Evolutionary conservation across 2,797 vertebrate species (phyloP), one percentile per base, ranked within the genome.

Genomic region (Hephaestus fuliginosus): DNA sequence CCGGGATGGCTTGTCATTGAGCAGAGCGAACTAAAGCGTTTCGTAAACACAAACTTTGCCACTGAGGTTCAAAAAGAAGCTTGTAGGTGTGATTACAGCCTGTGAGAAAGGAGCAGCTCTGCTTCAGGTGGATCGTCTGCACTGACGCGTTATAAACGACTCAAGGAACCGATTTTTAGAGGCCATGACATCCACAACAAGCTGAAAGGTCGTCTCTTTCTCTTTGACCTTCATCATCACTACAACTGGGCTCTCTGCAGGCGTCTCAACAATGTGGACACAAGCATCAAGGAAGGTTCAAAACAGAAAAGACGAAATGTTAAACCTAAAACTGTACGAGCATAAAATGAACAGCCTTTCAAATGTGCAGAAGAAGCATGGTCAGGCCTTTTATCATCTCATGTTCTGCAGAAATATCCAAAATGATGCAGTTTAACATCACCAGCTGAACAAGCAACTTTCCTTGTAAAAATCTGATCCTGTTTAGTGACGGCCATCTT

Each of bases 61-160:
- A 7, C 56, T 41, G 3, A 43, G 49, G 30, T 56, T 70, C 8
- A 44, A 60, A 22, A 1, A 25, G 28, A 20, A 10, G 28, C 1
- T 10, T n/a, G 74, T 36, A 53, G 79, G 79, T 75, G 78, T 67
- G 78, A 85, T 81, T 71, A 67, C 46, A 73, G 1, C 52, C 70
- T 60, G 69, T 0, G 43, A 41, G 48, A 52, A 49, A 39, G 7
- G 2, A 13, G 6, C 51, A 18, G 55, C 57, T 33, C 61, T 46
- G 46, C 28, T 56, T 52, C 62, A 53, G 70, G 30, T 51, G 46
- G 46, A 51, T 18, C 3, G 15, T 22, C 46, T 9, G 48, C 44
- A 61, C 4, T 3, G 3, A 17, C 7, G n/a, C 6, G 58, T 9
- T 18, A 20, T 1, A 36, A 1, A 7, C 3, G 9, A 62, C 20